phyloP scores from a whole-genome alignment of 2,888 invertebrate genomes.

The Drosophila macrospina region DNA sequence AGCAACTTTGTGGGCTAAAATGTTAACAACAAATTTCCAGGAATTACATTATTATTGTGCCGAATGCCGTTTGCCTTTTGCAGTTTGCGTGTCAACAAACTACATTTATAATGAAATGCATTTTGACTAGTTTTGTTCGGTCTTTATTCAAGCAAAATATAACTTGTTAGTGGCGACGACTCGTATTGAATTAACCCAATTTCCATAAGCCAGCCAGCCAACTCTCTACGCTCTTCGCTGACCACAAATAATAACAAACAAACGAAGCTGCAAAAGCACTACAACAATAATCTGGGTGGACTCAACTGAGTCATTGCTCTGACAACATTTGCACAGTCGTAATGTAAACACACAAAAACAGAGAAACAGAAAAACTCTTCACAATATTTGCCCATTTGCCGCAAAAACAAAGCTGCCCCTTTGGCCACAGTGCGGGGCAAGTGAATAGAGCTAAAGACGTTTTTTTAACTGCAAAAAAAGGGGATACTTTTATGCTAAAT shows the following conservation, averaged over 20 bases:
- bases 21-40: constrained; percentile 32
- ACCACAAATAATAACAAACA: constrained; percentile 22
- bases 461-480: too few relatives aligned
- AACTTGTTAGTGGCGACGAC: constrained; percentile 5
- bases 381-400: constrained; percentile 53
- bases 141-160: constrained; percentile 6
- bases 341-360: constrained; percentile 23
- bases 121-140: constrained; percentile 24
- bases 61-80: too few relatives aligned
- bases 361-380: constrained; percentile 11
- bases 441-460: background rate
- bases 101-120: constrained; percentile 33
- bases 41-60: constrained; percentile 43
- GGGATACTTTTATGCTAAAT: too few relatives aligned
- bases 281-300: constrained; percentile 23
- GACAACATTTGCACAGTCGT: constrained; percentile 42
- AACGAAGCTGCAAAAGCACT: constrained; percentile 17
- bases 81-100: constrained; percentile 45
- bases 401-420: constrained; percentile 30
- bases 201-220: constrained; percentile 15
- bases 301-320: constrained; percentile 48
- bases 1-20: constrained; percentile 17
- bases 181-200: constrained; percentile 45
- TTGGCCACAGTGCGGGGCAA: constrained; percentile 7
- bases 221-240: background rate